A percentile compares a stretch with the other conserved stretches of the same genome.
Evolutionary conservation across 2,797 vertebrate genomes (phyloP).

Genomic region (Alcedo quadribrachys): DNA sequence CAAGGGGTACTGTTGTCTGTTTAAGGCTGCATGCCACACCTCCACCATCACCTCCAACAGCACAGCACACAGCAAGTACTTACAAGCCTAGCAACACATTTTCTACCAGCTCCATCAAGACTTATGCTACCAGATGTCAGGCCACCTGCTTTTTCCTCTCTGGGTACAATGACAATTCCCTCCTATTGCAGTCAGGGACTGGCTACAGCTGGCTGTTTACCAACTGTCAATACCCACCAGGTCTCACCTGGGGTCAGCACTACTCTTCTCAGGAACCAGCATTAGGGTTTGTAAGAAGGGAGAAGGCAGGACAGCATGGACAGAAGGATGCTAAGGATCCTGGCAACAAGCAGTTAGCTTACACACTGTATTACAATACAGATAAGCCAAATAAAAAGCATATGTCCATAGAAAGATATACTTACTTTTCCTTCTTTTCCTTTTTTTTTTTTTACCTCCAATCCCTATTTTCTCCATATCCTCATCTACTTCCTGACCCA

Average conservation of each 20-base stretch:
- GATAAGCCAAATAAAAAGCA: neutral
- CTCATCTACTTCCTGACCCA: neutral
- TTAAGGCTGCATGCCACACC: neutral
- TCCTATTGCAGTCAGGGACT: neutral
- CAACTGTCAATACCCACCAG: neutral
- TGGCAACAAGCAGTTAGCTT: neutral
- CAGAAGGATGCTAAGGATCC: neutral
- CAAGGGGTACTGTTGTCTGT: neutral
- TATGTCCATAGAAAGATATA: neutral
- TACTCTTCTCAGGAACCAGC: neutral
- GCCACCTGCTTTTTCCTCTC: neutral
- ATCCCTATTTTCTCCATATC: neutral
- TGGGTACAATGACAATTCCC: rapidly evolving
- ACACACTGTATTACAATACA: neutral
- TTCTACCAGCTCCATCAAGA: neutral
- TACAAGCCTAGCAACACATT: neutral
- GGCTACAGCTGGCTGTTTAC: neutral
- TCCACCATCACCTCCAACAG: neutral
- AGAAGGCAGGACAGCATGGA: neutral
- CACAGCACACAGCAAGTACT: neutral
- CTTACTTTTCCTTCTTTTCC: neutral
- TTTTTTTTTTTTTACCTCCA: neutral
- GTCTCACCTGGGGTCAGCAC: neutral
- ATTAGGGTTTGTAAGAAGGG: neutral
- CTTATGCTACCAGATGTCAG: rapidly evolving